Evolutionary conservation across 2,888 invertebrate species (phyloP).

Genomic region (Masnerella sp.): DNA sequence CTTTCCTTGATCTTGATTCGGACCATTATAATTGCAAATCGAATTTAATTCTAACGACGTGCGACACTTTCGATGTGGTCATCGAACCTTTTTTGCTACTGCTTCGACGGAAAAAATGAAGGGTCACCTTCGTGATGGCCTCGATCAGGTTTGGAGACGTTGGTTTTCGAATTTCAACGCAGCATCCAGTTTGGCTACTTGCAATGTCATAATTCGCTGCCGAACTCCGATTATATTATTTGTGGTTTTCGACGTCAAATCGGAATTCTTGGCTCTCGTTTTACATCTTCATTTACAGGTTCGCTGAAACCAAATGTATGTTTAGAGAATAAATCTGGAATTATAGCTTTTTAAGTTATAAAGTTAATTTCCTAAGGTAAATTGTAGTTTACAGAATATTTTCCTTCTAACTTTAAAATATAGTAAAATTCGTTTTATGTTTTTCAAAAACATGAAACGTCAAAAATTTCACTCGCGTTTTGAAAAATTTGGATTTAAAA

Average conservation of each 20-base stretch:
- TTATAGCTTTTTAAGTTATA: too few species aligned
- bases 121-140: conserved; percentile 40
- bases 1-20: conserved; percentile 13
- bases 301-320: too few species aligned
- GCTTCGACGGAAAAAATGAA: conserved; percentile 3
- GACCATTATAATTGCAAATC: conserved; percentile 39
- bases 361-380: too few species aligned
- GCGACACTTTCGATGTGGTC: conserved; percentile 24
- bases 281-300: conserved; percentile 15
- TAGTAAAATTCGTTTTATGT: too few species aligned
- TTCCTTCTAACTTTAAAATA: too few species aligned
- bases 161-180: conserved; percentile 20
- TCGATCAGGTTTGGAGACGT: conserved; percentile 33
- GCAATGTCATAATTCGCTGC: conserved; percentile 38
- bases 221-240: conserved; percentile 21
- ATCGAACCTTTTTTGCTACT: conserved; percentile 32
- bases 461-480: too few species aligned
- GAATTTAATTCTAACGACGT: conserved; percentile 16
- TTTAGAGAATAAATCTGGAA: too few species aligned
- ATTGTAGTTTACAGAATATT: too few species aligned
- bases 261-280: conserved; percentile 3
- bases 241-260: conserved; percentile 6
- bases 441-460: too few species aligned
- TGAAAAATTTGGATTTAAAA: too few species aligned
- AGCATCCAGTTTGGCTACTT: conserved; percentile 48